These are phyloP conservation scores for Neodon shergylaensis DNA, from an alignment of 2,113 vertebrate species.

Conservation along the genomic window DNA sequence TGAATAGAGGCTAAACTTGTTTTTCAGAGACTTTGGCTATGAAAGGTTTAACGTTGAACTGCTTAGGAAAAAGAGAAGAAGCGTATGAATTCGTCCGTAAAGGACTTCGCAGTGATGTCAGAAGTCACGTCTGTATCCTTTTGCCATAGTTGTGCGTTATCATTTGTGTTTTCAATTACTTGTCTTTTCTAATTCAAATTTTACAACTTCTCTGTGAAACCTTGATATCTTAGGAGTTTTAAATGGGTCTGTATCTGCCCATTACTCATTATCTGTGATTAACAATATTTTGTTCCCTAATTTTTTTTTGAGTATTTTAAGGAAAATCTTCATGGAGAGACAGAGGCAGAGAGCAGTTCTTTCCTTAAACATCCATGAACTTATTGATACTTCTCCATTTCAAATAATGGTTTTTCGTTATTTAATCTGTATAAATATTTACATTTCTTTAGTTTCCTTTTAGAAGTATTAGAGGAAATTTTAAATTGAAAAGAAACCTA, in stretches of 20 bases:
- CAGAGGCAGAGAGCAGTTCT: neutral
- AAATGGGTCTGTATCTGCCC: neutral
- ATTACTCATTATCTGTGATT: neutral
- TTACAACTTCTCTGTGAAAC: neutral
- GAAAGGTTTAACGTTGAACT: conserved; percentile 90
- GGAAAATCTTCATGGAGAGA: neutral
- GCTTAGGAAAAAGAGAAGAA: conserved; percentile 89
- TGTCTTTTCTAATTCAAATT: conserved; percentile 34
- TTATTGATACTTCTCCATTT: neutral
- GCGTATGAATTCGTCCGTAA: conserved; percentile 89
- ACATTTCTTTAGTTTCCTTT: conserved; percentile 40
- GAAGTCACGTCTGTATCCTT: conserved; percentile 92
- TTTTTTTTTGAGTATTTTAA: conserved; percentile 27
- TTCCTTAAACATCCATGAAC: neutral
- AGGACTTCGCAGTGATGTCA: conserved; percentile 89
- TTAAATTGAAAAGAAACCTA: neutral
- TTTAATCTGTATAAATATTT: conserved; percentile 27
- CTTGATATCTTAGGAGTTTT: neutral
- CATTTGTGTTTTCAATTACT: conserved; percentile 40
- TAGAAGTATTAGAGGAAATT: conserved; percentile 24
- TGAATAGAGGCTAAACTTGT: conserved; percentile 68
- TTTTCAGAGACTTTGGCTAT: conserved; percentile 89
- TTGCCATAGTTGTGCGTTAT: conserved; percentile 58
- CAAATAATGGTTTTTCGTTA: conserved; percentile 6
- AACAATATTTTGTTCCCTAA: conserved; percentile 21